phyloP scores from a whole-genome alignment of 2,113 vertebrate species.

The Dunckerocampus dactyliophorus region DNA sequence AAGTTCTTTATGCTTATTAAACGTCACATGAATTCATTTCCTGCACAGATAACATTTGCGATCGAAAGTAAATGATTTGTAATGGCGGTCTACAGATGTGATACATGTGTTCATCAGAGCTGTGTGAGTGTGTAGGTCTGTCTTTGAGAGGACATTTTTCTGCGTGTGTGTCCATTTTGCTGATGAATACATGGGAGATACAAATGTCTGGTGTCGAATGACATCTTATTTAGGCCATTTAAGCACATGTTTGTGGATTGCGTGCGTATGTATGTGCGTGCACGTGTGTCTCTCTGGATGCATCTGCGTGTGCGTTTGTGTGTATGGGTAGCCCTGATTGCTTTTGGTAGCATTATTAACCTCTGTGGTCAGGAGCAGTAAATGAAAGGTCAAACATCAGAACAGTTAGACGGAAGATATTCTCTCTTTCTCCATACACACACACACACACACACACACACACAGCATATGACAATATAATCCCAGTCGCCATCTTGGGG shows the following conservation, averaged over 20 bases:
- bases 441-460: conserved; percentile 24
- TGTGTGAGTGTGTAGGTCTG: too few relatives aligned
- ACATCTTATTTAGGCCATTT: conserved; percentile 56
- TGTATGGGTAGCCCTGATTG: conserved; percentile 43
- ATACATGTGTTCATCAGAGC: not conserved
- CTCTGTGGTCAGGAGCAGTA: conserved; percentile 64
- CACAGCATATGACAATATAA: conserved; percentile 45
- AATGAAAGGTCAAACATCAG: conserved; percentile 74
- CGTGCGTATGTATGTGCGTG: conserved; percentile 11
- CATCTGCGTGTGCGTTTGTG: not conserved
- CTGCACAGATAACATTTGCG: not conserved
- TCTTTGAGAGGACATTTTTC: too few relatives aligned
- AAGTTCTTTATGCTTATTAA: not conserved
- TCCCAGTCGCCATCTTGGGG: conserved; percentile 23
- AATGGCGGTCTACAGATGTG: not conserved
- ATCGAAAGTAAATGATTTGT: not conserved
- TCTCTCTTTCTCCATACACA: conserved; percentile 19
- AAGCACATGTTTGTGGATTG: conserved; percentile 47
- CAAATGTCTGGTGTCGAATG: conserved; percentile 34
- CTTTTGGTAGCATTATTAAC: conserved; percentile 70
- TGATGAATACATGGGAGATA: not conserved
- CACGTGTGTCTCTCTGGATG: not conserved
- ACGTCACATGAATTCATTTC: not conserved
- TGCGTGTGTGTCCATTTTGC: not conserved
- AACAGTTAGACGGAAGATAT: conserved; percentile 58